These are phyloP conservation scores for Epinotia brunnichana DNA, from an alignment of 2,888 invertebrate species.

Conservation along the genomic window DNA sequence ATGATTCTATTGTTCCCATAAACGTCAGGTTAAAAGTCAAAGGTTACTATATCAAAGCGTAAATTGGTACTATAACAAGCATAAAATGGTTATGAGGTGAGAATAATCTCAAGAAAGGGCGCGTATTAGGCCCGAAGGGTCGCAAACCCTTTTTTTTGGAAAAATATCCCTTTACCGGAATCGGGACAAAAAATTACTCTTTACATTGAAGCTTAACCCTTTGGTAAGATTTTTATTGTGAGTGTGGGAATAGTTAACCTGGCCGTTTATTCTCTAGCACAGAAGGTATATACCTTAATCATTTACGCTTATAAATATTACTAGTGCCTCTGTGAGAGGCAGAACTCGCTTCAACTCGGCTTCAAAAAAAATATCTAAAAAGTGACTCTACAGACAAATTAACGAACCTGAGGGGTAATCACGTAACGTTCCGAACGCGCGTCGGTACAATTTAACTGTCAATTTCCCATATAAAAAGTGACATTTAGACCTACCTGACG, in stretches of 20 bases:
- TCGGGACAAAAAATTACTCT: constrained; percentile 26
- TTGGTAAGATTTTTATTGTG: constrained; percentile 7
- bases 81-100: constrained; percentile 11
- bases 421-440: too few relatives aligned
- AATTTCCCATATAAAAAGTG: too few relatives aligned
- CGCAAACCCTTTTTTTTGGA: constrained; percentile 28
- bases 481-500: too few relatives aligned
- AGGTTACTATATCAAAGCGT: constrained; percentile 31
- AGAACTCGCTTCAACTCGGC: too few relatives aligned
- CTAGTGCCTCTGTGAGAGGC: too few relatives aligned
- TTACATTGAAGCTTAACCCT: constrained; percentile 27
- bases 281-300: neutral
- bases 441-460: too few relatives aligned
- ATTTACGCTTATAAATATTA: neutral
- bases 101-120: constrained; percentile 30
- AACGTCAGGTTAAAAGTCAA: constrained; percentile 28
- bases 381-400: too few relatives aligned
- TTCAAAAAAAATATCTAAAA: too few relatives aligned
- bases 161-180: constrained; percentile 35
- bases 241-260: constrained; percentile 33
- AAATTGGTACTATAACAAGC: constrained; percentile 26
- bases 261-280: neutral
- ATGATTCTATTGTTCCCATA: constrained; percentile 12
- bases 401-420: too few relatives aligned
- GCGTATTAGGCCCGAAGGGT: constrained; percentile 29